These are phyloP conservation scores for Drosophila sproati DNA, from an alignment of 1,140 invertebrate species.

Conservation along the genomic window DNA sequence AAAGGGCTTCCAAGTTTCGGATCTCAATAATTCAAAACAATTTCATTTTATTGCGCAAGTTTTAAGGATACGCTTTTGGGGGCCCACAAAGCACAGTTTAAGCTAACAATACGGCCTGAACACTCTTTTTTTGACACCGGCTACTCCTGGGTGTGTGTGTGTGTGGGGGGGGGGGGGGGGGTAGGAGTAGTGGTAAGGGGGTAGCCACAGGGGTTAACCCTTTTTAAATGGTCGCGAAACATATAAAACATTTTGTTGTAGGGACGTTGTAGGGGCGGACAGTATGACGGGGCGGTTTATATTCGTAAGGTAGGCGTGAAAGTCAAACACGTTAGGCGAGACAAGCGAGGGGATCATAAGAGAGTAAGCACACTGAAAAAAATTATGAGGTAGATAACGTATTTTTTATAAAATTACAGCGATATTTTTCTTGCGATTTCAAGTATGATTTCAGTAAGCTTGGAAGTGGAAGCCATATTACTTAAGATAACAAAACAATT, in stretches of 20 bases:
- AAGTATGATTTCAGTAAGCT: too few species aligned
- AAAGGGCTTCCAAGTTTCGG: slow-evolving; percentile 40
- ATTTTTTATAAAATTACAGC: too few species aligned
- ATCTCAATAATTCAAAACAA: slow-evolving; percentile 83
- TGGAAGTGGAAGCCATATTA: too few species aligned
- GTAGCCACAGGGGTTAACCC: slow-evolving; percentile 44
- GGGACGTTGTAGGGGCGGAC: slow-evolving; percentile 8
- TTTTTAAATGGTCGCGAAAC: slow-evolving; percentile 53
- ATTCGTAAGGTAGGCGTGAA: slow-evolving; percentile 60
- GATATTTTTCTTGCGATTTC: too few species aligned
- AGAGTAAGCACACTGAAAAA: not conserved
- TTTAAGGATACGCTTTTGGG: slow-evolving; percentile 34
- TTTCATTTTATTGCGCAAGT: slow-evolving; percentile 76
- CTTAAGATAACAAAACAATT: too few species aligned
- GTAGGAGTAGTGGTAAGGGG: not conserved
- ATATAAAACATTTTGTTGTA: slow-evolving; percentile 44
- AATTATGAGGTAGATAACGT: not conserved
- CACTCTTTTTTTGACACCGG: slow-evolving; percentile 60
- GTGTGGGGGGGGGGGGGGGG: not conserved
- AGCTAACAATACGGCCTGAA: slow-evolving; percentile 59
- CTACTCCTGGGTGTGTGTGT: not conserved
- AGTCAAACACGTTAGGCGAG: slow-evolving; percentile 64
- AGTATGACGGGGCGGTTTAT: not conserved
- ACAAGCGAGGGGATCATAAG: not conserved
- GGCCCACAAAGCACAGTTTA: slow-evolving; percentile 66